phyloP scores from a whole-genome alignment of 2,797 vertebrate genomes.

The Mus caroli region DNA sequence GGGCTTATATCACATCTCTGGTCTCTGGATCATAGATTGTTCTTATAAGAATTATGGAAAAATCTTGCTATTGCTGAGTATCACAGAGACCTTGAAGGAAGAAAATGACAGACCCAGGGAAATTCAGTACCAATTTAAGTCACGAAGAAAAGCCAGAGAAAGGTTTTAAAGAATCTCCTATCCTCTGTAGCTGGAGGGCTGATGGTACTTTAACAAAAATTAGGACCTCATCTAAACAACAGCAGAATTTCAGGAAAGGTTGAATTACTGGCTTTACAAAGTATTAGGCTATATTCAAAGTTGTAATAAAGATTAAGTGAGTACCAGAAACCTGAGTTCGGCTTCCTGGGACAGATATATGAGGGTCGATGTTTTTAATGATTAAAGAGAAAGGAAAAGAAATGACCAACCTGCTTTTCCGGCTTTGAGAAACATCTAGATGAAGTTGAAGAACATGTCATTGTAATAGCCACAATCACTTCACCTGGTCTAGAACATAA shows the following conservation, averaged over 20 bases:
- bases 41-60: not conserved
- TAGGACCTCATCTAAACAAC: not conserved
- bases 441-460: not conserved
- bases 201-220: not conserved
- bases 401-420: not conserved
- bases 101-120: not conserved
- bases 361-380: not conserved
- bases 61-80: not conserved
- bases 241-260: not conserved
- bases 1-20: not conserved
- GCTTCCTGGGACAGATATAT: not conserved
- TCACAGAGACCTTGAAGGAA: not conserved
- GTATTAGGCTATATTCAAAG: not conserved
- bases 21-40: not conserved
- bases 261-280: not conserved
- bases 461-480: not conserved
- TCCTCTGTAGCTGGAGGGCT: not conserved
- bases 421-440: not conserved
- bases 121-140: not conserved
- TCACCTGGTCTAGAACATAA: not conserved
- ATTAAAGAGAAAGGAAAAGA: not conserved
- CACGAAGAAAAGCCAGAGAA: constrained; percentile 18
- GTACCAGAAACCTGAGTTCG: not conserved
- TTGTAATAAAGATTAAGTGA: not conserved
- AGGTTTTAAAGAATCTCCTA: not conserved